Evolutionary conservation across 2,113 vertebrate species (phyloP).

Genomic region (Myanophis thanlyinensis): DNA sequence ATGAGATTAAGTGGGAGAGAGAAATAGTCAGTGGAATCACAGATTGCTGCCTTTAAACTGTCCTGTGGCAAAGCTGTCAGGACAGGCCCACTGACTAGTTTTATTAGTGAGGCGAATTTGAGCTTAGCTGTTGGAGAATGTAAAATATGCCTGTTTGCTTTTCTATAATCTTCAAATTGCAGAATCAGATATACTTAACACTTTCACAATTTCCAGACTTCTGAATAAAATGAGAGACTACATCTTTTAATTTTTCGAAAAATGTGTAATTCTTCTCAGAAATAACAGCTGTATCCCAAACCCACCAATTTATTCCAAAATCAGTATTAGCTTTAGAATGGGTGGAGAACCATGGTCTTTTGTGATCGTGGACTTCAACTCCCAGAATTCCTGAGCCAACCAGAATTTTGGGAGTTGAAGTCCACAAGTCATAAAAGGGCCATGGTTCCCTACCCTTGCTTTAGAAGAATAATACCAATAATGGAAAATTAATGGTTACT

Average conservation of each 20-base stretch:
- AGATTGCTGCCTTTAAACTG: neutral
- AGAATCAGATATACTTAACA: neutral
- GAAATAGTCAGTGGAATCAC: neutral
- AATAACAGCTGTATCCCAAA: neutral
- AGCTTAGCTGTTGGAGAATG: neutral
- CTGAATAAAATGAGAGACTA: neutral
- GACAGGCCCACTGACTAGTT: neutral
- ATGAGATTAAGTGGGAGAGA: neutral
- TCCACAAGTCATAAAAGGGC: too few species aligned
- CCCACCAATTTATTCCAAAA: neutral
- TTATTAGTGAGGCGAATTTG: neutral
- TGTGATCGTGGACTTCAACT: too few species aligned
- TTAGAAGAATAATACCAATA: neutral
- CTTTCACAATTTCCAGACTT: neutral
- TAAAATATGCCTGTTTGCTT: neutral
- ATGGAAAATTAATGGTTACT: accelerated
- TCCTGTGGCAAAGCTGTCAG: neutral
- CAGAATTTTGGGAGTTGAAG: too few species aligned
- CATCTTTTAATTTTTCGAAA: neutral
- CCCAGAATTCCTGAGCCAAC: too few species aligned
- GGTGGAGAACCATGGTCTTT: too few species aligned
- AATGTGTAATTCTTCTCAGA: neutral
- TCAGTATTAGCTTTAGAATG: neutral
- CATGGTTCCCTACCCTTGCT: too few species aligned
- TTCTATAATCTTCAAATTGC: neutral